phyloP scores from a whole-genome alignment of 1,140 invertebrate genomes.

The Muscidifurax raptorellus region DNA sequence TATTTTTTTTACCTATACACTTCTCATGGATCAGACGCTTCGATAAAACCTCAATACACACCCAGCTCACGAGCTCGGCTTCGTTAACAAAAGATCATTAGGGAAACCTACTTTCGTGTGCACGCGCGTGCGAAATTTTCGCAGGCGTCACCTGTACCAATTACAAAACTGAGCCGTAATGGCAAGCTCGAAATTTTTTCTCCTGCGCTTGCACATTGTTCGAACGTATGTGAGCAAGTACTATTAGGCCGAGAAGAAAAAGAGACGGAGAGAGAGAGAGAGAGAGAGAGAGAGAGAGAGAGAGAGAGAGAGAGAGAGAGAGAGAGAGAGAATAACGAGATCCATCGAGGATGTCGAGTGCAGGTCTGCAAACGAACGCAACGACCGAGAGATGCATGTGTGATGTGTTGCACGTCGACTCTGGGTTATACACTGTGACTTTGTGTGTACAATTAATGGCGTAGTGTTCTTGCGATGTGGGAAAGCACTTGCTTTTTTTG shows the following conservation, averaged over 20 bases:
- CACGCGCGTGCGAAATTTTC: neutral
- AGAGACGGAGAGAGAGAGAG: neutral
- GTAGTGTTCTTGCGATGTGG: neutral
- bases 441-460: conserved; percentile 22
- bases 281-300: neutral
- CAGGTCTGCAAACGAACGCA: neutral
- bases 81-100: conserved; percentile 11
- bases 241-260: neutral
- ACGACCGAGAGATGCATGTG: neutral
- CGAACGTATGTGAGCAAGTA: neutral
- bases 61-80: neutral
- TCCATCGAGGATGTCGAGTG: conserved; percentile 19
- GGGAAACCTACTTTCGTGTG: neutral
- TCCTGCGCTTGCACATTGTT: neutral
- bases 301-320: neutral
- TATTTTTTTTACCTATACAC: no score
- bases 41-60: no score
- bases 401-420: neutral
- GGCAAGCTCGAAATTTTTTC: neutral
- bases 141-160: neutral
- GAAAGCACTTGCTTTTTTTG: neutral
- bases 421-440: neutral
- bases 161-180: neutral
- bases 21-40: no score
- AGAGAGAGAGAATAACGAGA: conserved; percentile 28